phyloP scores from a whole-genome alignment of 2,888 invertebrate species.

The Neoscelio sp. region DNA sequence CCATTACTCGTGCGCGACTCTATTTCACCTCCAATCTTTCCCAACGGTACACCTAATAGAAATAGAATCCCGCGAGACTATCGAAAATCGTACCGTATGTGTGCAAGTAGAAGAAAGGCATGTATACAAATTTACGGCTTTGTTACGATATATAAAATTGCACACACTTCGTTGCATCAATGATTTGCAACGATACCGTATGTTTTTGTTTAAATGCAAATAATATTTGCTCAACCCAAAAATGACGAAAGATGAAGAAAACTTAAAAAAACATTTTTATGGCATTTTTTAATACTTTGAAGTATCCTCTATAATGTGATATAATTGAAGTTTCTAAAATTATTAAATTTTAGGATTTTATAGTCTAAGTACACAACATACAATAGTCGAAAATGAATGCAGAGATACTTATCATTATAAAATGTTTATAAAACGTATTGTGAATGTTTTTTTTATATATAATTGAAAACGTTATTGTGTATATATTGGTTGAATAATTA shows the following conservation, averaged over 20 bases:
- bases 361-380: neutral
- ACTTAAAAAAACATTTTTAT: no score
- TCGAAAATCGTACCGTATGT: conserved; percentile 45
- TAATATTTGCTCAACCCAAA: no score
- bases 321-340: no score
- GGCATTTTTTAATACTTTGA: no score
- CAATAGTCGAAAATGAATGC: conserved; percentile 10
- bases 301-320: no score
- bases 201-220: no score
- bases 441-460: no score
- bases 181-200: conserved; percentile 3
- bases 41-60: conserved; percentile 60
- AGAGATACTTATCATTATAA: conserved; percentile 1
- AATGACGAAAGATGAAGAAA: no score
- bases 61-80: conserved; percentile 53
- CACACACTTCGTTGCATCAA: conserved; percentile 18
- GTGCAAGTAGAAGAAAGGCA: conserved; percentile 25
- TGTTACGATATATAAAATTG: conserved; percentile 37
- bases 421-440: no score
- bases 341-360: no score
- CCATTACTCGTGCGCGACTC: conserved; percentile 37
- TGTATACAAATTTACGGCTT: conserved; percentile 8
- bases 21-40: conserved; percentile 52
- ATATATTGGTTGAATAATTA: no score
- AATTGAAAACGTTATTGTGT: no score